Percentiles rank a stretch among this genome's conserved stretches.
Conservation (phyloP, 35 echinoderm and acorn worm genomes). For the Lytechinus pictus region DNA sequence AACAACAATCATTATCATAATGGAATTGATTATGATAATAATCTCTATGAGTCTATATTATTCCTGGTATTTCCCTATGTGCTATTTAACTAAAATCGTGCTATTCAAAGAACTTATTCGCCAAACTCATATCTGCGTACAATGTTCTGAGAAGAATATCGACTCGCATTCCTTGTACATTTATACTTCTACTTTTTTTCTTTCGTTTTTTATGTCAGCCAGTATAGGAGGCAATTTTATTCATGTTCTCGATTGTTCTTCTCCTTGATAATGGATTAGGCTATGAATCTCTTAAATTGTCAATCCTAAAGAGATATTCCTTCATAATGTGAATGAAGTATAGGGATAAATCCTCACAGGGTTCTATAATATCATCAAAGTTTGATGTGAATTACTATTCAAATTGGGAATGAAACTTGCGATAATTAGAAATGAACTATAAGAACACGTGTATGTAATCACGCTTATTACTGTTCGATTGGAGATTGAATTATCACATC, state of each 20-base stretch:
- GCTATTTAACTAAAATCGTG: no score
- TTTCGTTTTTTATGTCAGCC: neutral
- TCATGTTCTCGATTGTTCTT: neutral
- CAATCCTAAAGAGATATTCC: neutral
- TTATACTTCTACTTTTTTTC: neutral
- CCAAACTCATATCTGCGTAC: no score
- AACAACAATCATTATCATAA: no score
- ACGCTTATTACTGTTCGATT: neutral
- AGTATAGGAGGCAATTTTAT: neutral
- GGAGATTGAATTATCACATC: neutral
- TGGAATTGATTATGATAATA: no score
- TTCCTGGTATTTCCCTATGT: no score
- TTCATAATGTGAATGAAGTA: neutral
- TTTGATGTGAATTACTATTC: neutral
- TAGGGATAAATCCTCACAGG: neutral
- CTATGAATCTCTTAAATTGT: neutral
- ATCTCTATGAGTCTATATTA: no score
- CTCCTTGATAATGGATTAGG: neutral
- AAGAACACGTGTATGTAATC: neutral
- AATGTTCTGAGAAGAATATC: no score
- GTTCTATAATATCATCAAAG: neutral
- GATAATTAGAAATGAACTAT: neutral
- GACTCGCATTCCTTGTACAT: no score
- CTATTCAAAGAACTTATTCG: no score
- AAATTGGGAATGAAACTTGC: neutral